Base-by-base conservation (phyloP, 2,113 vertebrate species). In the Pseudolaguvia tuberculata region DNA sequence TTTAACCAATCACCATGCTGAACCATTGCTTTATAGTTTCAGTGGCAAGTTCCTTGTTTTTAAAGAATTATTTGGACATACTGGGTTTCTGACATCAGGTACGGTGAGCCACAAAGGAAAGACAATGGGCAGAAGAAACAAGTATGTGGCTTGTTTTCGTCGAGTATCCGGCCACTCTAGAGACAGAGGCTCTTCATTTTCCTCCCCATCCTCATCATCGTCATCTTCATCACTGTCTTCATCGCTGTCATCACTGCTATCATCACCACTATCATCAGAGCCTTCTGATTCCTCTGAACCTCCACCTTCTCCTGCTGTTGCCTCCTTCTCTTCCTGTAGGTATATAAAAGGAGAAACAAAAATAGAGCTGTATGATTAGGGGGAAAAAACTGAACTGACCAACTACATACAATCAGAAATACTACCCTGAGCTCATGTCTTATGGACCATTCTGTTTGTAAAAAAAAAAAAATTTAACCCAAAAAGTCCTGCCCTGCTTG, bases 51-150 rank as follows among this genome's bases (percentile, higher is more conserved):
- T 29, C 6, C 6, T 35, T 35, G 31, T 35, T 35, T 35, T n/a
- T 47, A 14, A 71, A 6, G 15, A 2, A 50, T 47, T 45, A 29
- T 68, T 52, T 29, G 25, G 20, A 52, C 52, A 92, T 84, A 97
- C 96, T 58, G 87, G 89, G 81, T 93, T 96, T 63, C 96, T 92
- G 61, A 98, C 94, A 0, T 98, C 96, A 0, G 96, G 96, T 52
- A 98, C 73, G 0, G 95, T 98, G 80, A 97, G 91, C 96, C 96
- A 98, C 82, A 98, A 87, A n/a, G 95, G 95, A 78, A 98, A 88
- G 65, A 96, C 89, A 1, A 98, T 94, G 73, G 96, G 96, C 71
- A 98, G 86, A 53, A 98, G 91, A 79, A 98, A 88, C 68, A 98
- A 91, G 88, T 93, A 98, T 52, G 94, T 91, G 56, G 88, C 91